Percentiles rank a stretch among this genome's conserved stretches.
These are phyloP conservation scores for Periplaneta americana DNA, from an alignment of 1,140 invertebrate species.

Conservation along the genomic window DNA sequence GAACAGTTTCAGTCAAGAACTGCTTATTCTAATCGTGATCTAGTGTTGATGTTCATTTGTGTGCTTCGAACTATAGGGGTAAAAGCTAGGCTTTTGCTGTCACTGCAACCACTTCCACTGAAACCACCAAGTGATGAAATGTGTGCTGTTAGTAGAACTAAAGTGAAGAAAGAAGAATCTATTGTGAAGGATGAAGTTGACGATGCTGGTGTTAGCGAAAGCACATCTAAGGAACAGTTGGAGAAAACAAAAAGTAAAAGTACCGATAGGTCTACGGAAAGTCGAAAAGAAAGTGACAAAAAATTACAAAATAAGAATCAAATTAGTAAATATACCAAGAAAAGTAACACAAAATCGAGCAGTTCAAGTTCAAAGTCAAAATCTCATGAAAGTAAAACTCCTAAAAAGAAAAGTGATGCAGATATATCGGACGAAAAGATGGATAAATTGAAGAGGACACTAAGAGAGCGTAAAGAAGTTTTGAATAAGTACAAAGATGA, in stretches of 20 bases:
- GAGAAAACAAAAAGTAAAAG: neutral
- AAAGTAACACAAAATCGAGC: neutral
- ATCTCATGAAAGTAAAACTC: neutral
- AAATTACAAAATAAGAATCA: neutral
- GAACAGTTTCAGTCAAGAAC: conserved; percentile 54
- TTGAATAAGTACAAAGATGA: neutral
- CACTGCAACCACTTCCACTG: conserved; percentile 54
- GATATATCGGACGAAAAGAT: neutral
- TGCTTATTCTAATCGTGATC: conserved; percentile 56
- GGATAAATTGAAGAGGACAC: neutral
- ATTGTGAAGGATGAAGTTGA: conserved; percentile 24
- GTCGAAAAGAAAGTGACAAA: neutral
- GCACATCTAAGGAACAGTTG: neutral
- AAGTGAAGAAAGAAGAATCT: conserved; percentile 37
- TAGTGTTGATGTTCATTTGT: conserved; percentile 68
- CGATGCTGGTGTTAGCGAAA: neutral
- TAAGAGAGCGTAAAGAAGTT: neutral
- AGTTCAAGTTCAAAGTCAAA: neutral
- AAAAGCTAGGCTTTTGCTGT: conserved; percentile 69
- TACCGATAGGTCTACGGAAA: neutral
- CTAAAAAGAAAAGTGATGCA: neutral
- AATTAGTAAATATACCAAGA: neutral
- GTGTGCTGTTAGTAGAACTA: conserved; percentile 39
- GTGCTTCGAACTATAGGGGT: conserved; percentile 73
- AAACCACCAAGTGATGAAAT: conserved; percentile 52